phyloP scores from a whole-genome alignment of 2,888 invertebrate species.

The Drosophila pegasa region DNA sequence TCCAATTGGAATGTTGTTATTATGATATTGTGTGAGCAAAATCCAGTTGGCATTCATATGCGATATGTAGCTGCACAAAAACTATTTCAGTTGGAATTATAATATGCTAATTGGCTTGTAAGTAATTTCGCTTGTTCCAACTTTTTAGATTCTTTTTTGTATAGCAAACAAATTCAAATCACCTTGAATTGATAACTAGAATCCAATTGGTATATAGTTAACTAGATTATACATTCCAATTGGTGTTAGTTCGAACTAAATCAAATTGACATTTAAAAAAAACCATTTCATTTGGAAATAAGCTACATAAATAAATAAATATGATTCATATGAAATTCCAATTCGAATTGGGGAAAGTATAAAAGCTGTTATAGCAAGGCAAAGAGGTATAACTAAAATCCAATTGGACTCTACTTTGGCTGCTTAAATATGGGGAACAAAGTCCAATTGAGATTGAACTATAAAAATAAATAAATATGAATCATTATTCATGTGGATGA shows the following conservation, averaged over 20 bases:
- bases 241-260: too few relatives aligned
- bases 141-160: not conserved
- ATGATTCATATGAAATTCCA: too few relatives aligned
- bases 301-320: too few relatives aligned
- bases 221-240: too few relatives aligned
- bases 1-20: not conserved
- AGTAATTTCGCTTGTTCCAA: not conserved
- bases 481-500: not conserved
- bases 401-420: not conserved
- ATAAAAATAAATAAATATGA: not conserved
- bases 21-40: not conserved
- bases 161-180: not conserved
- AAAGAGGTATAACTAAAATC: not conserved
- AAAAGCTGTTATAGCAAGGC: too few relatives aligned
- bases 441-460: not conserved
- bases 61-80: not conserved
- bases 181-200: not conserved
- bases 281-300: too few relatives aligned
- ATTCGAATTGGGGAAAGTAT: too few relatives aligned
- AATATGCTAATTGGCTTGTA: not conserved
- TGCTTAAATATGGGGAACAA: not conserved
- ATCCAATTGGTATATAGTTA: not conserved
- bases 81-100: not conserved
- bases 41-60: not conserved
- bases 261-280: too few relatives aligned